Evolutionary conservation across 1,140 invertebrate genomes (phyloP), one percentile per base, ranked within the genome.

Genomic region (Procambarus clarkii): DNA sequence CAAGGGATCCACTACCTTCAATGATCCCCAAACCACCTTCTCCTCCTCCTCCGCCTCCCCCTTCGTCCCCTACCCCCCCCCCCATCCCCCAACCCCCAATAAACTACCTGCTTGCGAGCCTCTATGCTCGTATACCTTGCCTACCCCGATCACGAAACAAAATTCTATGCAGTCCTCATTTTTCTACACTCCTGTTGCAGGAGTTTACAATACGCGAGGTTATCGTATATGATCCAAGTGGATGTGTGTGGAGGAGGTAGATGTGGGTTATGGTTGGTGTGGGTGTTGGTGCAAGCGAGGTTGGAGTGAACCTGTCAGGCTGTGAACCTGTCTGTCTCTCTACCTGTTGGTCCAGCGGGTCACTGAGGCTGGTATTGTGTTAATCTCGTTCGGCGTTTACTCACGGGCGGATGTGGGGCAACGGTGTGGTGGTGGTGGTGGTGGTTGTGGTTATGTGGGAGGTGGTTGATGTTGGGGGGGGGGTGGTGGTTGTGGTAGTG

Each of bases 281-380:
- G 34, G n/a, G 69, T 76, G 69, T 76, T 76, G n/a, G 71, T 44
- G 13, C 11, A 54, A 58, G 71, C 46, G 84, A 50, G 69, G 84
- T 86, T 74, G 71, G 54, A 86, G 44, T 86, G 84, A 76, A 86
- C 84, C 84, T 86, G 84, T 86, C 71, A 76, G 71, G 50, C 84
- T 86, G 84, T 86, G 84, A 86, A 86, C 84, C 84, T 86, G 84
- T 86, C 84, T 86, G 71, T 86, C 46, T 69, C 69, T 48, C 84
- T 86, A 86, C 84, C 84, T 86, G 71, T 86, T 76, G 69, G 84
- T 48, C 69, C 71, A 24, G 84, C 46, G 84, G 74, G 84, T 86
- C 69, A 86, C 84, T 69, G 84, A 74, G 84, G 18, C 24, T 18
- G 48, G 84, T 86, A 86, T 86, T 86, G 84, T 86, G 69, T 54